Conservation (phyloP, 2,113 vertebrate species). For the Ellobius talpinus region DNA sequence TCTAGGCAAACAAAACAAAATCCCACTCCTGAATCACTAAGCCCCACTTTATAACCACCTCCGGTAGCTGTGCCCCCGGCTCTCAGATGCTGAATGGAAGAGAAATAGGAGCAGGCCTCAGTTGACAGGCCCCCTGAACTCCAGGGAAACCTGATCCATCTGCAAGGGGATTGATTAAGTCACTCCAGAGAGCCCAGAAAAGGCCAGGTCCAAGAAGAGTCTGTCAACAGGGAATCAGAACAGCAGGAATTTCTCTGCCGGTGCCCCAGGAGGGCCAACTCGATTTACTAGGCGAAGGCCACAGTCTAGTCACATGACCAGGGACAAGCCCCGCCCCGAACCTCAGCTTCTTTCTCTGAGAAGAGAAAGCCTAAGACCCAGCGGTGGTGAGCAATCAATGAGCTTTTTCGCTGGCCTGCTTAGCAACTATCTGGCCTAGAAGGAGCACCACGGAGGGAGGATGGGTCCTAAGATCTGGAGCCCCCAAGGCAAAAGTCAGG, state of each 20-base stretch:
- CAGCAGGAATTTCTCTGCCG: background rate
- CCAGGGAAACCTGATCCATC: background rate
- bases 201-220: background rate
- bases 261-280: background rate
- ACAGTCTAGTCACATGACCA: background rate
- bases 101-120: background rate
- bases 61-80: background rate
- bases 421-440: background rate
- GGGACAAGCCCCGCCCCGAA: background rate
- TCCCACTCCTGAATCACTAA: background rate
- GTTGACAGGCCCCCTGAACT: background rate
- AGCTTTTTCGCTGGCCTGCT: background rate
- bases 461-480: background rate
- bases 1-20: background rate
- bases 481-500: background rate
- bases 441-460: background rate
- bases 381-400: conserved; percentile 39
- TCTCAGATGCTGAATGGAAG: background rate
- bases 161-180: background rate
- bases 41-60: background rate
- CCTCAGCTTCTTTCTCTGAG: background rate
- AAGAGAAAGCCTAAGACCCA: background rate
- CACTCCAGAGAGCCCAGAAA: background rate
- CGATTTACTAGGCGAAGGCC: background rate
- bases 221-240: background rate